Evolutionary conservation across 2,113 vertebrate species (phyloP).

Genomic region (Gadus macrocephalus): DNA sequence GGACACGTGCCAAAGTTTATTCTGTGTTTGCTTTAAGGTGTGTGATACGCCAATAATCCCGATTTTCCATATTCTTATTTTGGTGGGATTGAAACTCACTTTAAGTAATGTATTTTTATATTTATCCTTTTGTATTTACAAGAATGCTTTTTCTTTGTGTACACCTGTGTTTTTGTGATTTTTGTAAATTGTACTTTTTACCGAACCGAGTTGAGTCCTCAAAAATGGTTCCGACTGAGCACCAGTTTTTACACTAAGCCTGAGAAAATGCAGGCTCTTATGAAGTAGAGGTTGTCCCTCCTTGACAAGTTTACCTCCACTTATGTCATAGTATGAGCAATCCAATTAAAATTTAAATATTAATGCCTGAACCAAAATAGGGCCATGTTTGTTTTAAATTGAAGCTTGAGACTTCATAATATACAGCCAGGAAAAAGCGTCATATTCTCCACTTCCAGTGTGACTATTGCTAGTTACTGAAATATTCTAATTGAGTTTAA

Average conservation of each 20-base stretch:
- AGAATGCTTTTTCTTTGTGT: not conserved
- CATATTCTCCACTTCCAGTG: too few relatives aligned
- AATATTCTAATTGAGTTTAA: too few relatives aligned
- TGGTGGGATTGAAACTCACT: constrained; percentile 26
- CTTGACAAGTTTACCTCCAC: not conserved
- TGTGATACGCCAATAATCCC: not conserved
- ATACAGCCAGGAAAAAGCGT: too few relatives aligned
- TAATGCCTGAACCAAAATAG: too few relatives aligned
- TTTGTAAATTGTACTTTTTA: constrained; percentile 9
- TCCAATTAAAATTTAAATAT: too few relatives aligned
- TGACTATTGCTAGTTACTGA: too few relatives aligned
- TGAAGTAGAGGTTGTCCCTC: not conserved
- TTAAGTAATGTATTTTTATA: constrained; percentile 41
- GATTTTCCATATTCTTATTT: constrained; percentile 13
- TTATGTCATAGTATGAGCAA: too few relatives aligned
- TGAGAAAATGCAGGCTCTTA: too few relatives aligned
- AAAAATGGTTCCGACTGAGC: too few relatives aligned
- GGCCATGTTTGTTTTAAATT: too few relatives aligned
- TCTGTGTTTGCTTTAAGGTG: constrained; percentile 4
- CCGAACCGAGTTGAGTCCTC: not conserved
- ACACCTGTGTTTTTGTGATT: not conserved
- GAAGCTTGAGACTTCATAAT: too few relatives aligned
- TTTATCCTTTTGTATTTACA: constrained; percentile 48
- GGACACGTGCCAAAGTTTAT: constrained; percentile 57
- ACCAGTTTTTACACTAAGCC: too few relatives aligned